Conservation (phyloP, 2,113 vertebrate genomes). For the Ascaphus truei region DNA sequence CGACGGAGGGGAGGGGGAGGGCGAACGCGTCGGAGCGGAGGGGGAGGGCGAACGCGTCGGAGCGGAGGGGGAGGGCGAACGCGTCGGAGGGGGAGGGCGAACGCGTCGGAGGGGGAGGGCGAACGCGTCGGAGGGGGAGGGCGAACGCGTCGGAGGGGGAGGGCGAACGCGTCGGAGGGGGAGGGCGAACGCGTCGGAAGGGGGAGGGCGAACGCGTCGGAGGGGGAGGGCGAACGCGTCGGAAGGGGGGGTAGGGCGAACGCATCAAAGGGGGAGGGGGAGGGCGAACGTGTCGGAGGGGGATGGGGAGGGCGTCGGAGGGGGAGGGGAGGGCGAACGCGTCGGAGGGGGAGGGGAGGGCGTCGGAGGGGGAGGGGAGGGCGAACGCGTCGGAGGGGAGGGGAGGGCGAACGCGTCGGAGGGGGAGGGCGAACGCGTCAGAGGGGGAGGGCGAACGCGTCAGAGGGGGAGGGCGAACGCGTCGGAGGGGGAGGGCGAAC, state of each 20-base stretch:
- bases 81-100: not conserved
- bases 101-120: not conserved
- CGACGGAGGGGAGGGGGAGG: too few species aligned
- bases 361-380: not conserved
- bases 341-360: not conserved
- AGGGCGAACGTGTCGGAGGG: too few species aligned
- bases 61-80: not conserved
- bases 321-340: not conserved
- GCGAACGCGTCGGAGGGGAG: not conserved
- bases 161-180: too few species aligned
- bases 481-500: not conserved
- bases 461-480: not conserved
- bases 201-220: too few species aligned
- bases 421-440: not conserved
- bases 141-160: not conserved
- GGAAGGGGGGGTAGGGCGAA: too few species aligned
- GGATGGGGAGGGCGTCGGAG: not conserved
- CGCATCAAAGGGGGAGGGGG: too few species aligned
- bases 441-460: not conserved
- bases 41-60: not conserved
- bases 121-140: not conserved
- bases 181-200: too few species aligned
- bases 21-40: not conserved
- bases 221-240: too few species aligned
- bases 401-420: not conserved